Evolutionary conservation across 64 coral and sea anemone species (phyloP).

Genomic region (Montipora cactus): DNA sequence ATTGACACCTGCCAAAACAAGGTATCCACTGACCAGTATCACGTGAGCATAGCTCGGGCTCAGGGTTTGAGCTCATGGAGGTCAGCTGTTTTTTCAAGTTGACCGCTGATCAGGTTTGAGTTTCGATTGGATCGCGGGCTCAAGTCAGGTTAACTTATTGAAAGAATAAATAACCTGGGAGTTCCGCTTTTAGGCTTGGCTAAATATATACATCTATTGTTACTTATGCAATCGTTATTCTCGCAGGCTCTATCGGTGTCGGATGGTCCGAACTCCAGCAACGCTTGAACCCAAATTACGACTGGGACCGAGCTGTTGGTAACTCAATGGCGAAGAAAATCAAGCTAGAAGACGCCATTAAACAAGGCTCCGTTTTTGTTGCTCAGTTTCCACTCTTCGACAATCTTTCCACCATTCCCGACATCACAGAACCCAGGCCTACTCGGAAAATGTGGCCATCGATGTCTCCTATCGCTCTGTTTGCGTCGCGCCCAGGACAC

Average conservation of each 20-base stretch:
- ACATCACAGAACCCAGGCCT: slow-evolving; percentile 45
- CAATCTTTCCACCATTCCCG: slow-evolving; percentile 65
- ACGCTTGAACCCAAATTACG: slow-evolving; percentile 63
- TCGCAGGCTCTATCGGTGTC: slow-evolving; percentile 43
- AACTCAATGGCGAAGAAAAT: background rate
- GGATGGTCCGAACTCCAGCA: slow-evolving; percentile 61
- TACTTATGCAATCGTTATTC: background rate
- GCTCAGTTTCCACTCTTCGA: slow-evolving; percentile 74
- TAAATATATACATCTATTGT: no score
- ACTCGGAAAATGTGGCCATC: slow-evolving; percentile 85
- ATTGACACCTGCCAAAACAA: no score
- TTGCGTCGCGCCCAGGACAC: slow-evolving; percentile 63
- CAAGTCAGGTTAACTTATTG: no score
- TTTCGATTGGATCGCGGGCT: no score
- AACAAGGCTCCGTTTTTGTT: slow-evolving; percentile 70
- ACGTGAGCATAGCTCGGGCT: no score
- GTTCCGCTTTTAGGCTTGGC: no score
- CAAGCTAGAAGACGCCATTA: slow-evolving; percentile 48
- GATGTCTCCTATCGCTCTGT: slow-evolving; percentile 79
- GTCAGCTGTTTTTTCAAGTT: no score
- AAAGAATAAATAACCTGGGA: no score
- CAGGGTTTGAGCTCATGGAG: no score
- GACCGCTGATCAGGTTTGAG: no score
- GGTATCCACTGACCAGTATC: no score
- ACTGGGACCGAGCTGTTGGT: slow-evolving; percentile 58